These are phyloP conservation scores for Pterophyllum scalare DNA, from an alignment of 2,113 vertebrate genomes.

Conservation along the genomic window DNA sequence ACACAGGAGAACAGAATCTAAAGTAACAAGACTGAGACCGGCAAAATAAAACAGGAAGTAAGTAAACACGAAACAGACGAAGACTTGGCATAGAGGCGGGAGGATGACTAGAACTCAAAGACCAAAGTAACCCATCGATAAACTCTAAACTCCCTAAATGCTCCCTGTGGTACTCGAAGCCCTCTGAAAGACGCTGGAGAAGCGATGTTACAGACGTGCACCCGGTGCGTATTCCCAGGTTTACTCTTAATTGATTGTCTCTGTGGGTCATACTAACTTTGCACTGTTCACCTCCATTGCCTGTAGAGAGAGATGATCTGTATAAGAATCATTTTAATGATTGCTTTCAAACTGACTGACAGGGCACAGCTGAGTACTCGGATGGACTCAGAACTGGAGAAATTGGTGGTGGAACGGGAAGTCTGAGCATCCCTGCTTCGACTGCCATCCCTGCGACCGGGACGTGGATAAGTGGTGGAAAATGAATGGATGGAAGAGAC, in stretches of 20 bases:
- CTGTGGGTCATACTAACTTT: background rate
- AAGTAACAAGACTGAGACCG: no score
- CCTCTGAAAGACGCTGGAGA: background rate
- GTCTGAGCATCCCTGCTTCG: background rate
- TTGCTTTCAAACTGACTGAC: background rate
- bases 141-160: background rate
- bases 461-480: background rate
- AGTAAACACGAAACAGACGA: no score
- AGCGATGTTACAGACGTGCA: no score
- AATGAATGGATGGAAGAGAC: background rate
- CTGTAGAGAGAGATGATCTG: background rate
- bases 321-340: no score
- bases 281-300: background rate
- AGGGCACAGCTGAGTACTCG: no score
- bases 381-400: no score
- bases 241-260: background rate
- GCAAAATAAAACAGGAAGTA: no score
- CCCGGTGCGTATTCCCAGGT: no score
- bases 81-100: no score
- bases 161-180: background rate
- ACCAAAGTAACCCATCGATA: no score
- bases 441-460: background rate
- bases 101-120: no score
- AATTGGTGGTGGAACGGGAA: background rate
- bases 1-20: no score